phyloP scores from a whole-genome alignment of 2,113 vertebrate genomes.

The Rhadina sibilatrix region DNA sequence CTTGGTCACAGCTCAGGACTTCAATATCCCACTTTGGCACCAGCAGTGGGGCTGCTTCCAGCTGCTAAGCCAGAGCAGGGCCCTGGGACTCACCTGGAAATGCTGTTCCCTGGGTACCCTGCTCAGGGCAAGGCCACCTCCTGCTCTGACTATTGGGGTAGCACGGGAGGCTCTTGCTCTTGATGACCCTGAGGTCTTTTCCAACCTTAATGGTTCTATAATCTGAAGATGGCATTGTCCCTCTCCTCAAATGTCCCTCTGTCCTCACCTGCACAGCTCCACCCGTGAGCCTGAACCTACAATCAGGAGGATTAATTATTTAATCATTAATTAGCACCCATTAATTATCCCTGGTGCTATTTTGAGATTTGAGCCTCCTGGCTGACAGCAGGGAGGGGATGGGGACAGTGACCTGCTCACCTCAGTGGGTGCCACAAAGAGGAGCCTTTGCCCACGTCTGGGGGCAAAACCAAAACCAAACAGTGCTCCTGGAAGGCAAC shows the following conservation, averaged over 20 bases:
- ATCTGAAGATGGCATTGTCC: not conserved
- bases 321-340: not conserved
- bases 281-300: rapidly evolving
- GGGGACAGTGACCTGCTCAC: not conserved
- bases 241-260: not conserved
- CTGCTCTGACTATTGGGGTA: rapidly evolving
- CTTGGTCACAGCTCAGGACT: not conserved
- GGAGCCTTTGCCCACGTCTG: not conserved
- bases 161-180: too few species aligned
- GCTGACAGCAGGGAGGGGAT: not conserved
- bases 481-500: not conserved
- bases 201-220: too few species aligned
- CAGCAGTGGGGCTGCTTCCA: not conserved
- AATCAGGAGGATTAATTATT: not conserved
- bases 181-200: not conserved
- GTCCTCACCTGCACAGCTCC: not conserved
- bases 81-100: not conserved
- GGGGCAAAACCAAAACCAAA: not conserved
- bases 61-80: not conserved
- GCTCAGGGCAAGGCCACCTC: not conserved
- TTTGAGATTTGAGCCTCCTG: not conserved
- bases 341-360: not conserved
- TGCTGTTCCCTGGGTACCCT: rapidly evolving
- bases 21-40: not conserved
- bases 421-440: not conserved